Evolutionary conservation across 2,797 vertebrate species (phyloP).

Genomic region (Parauchenoglanis ngamensis): DNA sequence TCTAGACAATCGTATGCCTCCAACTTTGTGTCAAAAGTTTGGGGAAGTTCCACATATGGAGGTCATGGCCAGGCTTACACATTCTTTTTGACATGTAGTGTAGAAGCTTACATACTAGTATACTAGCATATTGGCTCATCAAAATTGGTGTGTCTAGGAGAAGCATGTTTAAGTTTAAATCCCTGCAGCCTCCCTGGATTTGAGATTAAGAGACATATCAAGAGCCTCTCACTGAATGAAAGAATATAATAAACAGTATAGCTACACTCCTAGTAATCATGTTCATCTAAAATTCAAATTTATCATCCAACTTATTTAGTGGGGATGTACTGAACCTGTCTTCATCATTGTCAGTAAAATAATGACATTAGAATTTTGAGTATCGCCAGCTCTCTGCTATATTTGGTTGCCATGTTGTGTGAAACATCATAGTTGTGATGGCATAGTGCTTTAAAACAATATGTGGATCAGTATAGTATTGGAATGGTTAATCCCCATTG

Average conservation of each 20-base stretch:
- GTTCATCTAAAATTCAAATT: not conserved
- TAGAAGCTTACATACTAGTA: not conserved
- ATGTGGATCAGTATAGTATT: not conserved
- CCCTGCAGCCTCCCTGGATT: not conserved
- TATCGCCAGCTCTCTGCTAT: not conserved
- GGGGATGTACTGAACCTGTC: not conserved
- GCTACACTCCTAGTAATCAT: not conserved
- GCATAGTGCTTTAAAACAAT: not conserved
- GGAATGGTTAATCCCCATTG: not conserved
- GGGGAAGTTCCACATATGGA: not conserved
- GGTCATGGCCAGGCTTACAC: not conserved
- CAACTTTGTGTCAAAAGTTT: not conserved
- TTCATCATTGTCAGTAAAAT: not conserved
- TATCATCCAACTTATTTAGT: not conserved
- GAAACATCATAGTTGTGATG: not conserved
- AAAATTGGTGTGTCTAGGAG: not conserved
- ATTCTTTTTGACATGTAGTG: not conserved
- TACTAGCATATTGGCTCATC: not conserved
- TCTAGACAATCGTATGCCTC: not conserved
- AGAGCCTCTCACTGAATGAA: not conserved
- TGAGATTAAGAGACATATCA: not conserved
- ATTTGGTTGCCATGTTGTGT: not conserved
- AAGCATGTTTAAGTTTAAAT: not conserved
- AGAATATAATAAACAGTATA: not conserved
- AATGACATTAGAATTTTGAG: not conserved